phyloP scores from a whole-genome alignment of 2,888 invertebrate genomes.

The Diadromus collaris region DNA sequence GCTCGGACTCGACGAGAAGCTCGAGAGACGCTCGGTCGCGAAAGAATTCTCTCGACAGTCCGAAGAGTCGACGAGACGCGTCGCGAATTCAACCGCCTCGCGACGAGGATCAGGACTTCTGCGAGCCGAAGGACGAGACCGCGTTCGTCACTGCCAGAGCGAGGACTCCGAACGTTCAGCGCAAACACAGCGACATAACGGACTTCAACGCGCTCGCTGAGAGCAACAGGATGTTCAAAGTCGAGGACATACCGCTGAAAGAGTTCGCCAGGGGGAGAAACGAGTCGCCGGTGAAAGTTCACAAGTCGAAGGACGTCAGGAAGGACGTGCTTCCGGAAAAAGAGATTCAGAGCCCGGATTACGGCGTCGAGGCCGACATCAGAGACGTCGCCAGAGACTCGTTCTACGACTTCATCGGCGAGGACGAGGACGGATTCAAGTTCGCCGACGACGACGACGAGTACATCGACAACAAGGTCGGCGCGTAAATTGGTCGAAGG shows the following conservation, averaged over 20 bases:
- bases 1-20: conserved; percentile 34
- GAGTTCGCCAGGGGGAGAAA: conserved; percentile 70
- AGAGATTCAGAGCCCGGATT: conserved; percentile 72
- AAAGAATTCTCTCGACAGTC: conserved; percentile 45
- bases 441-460: conserved; percentile 78
- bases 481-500: conserved; percentile 65
- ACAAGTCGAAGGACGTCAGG: conserved; percentile 64
- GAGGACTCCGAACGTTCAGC: conserved; percentile 61
- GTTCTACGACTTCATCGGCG: conserved; percentile 73
- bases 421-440: conserved; percentile 74
- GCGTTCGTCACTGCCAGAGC: conserved; percentile 44
- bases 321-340: conserved; percentile 63
- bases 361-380: conserved; percentile 71
- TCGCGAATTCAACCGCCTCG: conserved; percentile 30
- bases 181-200: conserved; percentile 63
- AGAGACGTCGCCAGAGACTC: conserved; percentile 71
- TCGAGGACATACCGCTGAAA: conserved; percentile 72
- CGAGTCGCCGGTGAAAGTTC: conserved; percentile 70
- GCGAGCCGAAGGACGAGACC: conserved; percentile 56
- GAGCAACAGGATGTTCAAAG: conserved; percentile 47
- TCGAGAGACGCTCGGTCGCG: conserved; percentile 44
- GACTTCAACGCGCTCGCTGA: conserved; percentile 63
- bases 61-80: conserved; percentile 39
- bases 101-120: conserved; percentile 55
- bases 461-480: conserved; percentile 74